These are phyloP conservation scores for Toxostoma redivivum DNA, from an alignment of 2,113 vertebrate species.

Conservation along the genomic window DNA sequence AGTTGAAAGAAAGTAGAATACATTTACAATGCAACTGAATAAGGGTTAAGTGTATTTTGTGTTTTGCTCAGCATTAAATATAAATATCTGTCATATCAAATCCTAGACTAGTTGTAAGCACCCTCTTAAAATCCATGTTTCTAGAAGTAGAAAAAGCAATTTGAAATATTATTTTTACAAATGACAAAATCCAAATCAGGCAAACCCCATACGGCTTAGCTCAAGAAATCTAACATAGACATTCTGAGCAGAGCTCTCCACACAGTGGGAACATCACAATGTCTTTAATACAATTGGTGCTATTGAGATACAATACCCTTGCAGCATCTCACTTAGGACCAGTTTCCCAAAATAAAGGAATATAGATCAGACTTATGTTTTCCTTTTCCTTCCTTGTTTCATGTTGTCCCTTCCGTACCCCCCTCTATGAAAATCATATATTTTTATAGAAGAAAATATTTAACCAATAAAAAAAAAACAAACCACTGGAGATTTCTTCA, in stretches of 20 bases:
- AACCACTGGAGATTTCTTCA: neutral
- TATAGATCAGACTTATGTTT: neutral
- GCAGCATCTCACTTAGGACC: neutral
- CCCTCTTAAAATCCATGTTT: conserved; percentile 30
- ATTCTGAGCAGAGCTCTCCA: neutral
- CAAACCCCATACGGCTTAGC: neutral
- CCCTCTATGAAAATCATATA: accelerated
- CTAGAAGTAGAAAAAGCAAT: conserved; percentile 42
- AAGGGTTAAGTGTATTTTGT: conserved; percentile 66
- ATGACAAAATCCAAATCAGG: conserved; percentile 30
- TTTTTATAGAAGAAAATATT: neutral
- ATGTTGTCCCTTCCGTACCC: neutral
- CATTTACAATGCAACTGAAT: conserved; percentile 61
- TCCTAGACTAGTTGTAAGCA: conserved; percentile 14
- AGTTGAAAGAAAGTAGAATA: conserved; percentile 57
- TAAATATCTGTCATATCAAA: conserved; percentile 68
- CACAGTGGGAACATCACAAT: neutral
- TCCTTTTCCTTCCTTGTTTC: neutral
- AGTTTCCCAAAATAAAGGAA: neutral
- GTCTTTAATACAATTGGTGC: neutral
- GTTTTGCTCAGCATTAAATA: conserved; percentile 67
- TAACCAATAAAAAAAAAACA: neutral
- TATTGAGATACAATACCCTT: neutral
- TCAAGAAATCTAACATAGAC: neutral
- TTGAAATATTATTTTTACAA: conserved; percentile 37